Conservation (phyloP, 1,140 invertebrate genomes). For the Venustaconcha ellipsiformis region DNA sequence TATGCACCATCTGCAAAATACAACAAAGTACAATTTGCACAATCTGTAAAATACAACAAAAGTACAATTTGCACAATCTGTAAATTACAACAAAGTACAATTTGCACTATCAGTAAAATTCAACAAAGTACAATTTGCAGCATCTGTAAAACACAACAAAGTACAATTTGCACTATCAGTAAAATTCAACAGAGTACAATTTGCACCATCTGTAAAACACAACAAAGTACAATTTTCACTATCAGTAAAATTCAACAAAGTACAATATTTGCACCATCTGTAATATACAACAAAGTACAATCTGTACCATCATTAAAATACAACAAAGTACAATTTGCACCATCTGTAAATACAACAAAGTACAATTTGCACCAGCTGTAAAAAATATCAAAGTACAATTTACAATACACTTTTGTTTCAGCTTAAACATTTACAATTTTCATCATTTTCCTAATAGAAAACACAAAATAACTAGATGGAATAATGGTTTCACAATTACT, state of each 20-base stretch:
- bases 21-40: too few relatives aligned
- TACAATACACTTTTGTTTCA: slow-evolving; percentile 62
- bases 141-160: slow-evolving; percentile 51
- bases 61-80: slow-evolving; percentile 56
- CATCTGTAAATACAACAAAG: slow-evolving; percentile 51
- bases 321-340: slow-evolving; percentile 27
- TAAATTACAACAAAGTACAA: slow-evolving; percentile 1
- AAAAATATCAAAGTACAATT: neutral
- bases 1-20: too few relatives aligned
- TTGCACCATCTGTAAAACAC: too few relatives aligned
- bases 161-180: too few relatives aligned
- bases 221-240: slow-evolving; percentile 32
- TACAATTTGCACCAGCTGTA: slow-evolving; percentile 57
- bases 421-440: slow-evolving; percentile 63
- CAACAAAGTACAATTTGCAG: slow-evolving; percentile 16
- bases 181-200: too few relatives aligned
- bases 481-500: too few relatives aligned
- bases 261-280: slow-evolving; percentile 56
- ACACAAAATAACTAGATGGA: too few relatives aligned
- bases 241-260: slow-evolving; percentile 46
- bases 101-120: slow-evolving; percentile 57
- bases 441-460: too few relatives aligned
- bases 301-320: slow-evolving; percentile 40
- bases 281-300: slow-evolving; percentile 1
- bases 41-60: neutral